Evolutionary conservation across 2,888 invertebrate genomes (phyloP), one percentile per base, ranked within the genome.

Genomic region (Macrosoma leucophasiata): DNA sequence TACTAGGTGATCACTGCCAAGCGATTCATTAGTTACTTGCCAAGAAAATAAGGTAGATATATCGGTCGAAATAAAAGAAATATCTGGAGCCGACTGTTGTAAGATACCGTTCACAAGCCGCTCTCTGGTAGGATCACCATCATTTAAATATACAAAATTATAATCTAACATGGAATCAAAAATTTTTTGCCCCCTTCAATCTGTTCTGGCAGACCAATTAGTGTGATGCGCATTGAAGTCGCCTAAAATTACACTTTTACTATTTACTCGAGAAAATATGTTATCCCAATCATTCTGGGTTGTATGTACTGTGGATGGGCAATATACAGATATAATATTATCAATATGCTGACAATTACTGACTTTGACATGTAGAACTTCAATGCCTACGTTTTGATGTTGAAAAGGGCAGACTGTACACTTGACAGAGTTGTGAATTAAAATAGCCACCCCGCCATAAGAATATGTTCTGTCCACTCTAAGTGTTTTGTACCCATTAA

Each of bases 141-240:
- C 30, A 22, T 43, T 43, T 15, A 42, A 29, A 8, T 13, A n/a
- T 2, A 39, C 26, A 14, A 29, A 29, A 20, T 22, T 19, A 21
- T 21, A 13, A 6, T 39, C 33, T 14, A 36, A 18, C 17, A 36
- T 15, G 2, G 36, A 25, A 5, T 39, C 32, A 19, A 36, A 36
- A 12, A 42, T 34, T 18, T 36, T 30, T 10, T 1, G 12, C 8
- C 42, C 42, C 20, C 39, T 18, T 13, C 10, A n/a, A 26, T 42
- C 42, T 3, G 15, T 29, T 34, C 32, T 39, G 18, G 12, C 13
- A 6, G 42, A 42, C 39, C 42, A 42, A 18, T 29, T 39, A 5
- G 33, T 21, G 11, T 42, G 42, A 9, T 42, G 42, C 1, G 23
- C 41, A 21, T 39, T 42, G 14, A 42, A 39, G 15, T 42, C 42